These are phyloP conservation scores for Botrylloides violaceus DNA, from an alignment of 23 tunicate genomes.

Conservation along the genomic window DNA sequence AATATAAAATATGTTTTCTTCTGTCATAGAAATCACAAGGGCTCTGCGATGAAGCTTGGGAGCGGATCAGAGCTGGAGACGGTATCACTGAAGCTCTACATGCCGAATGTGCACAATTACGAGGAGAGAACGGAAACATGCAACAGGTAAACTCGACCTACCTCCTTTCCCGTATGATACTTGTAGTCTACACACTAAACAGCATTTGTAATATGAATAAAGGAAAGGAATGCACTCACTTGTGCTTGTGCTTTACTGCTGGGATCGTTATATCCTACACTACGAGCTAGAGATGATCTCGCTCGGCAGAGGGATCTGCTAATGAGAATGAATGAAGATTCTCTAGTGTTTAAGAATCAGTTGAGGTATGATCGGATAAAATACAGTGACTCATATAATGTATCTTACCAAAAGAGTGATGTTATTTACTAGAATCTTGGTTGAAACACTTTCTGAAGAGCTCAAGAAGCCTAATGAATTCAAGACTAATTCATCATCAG, in stretches of 20 bases:
- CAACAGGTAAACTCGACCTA: no score
- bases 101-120: conserved; percentile 77
- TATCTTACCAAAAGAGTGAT: neutral
- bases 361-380: conserved; percentile 31
- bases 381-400: neutral
- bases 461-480: conserved; percentile 20
- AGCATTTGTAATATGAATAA: no score
- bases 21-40: conserved; percentile 63
- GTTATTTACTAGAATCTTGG: conserved; percentile 37
- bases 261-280: conserved; percentile 63
- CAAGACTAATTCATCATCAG: neutral
- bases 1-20: no score
- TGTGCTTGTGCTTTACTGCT: conserved; percentile 64
- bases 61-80: conserved; percentile 56
- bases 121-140: conserved; percentile 65
- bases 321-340: conserved; percentile 32
- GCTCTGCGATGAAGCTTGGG: conserved; percentile 91
- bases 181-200: no score
- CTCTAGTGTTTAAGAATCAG: conserved; percentile 47
- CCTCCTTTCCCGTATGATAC: no score
- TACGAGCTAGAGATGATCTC: conserved; percentile 62
- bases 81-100: conserved; percentile 75
- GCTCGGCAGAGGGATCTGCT: conserved; percentile 62
- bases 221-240: conserved; percentile 62
- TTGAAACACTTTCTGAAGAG: conserved; percentile 60